Base-by-base conservation (phyloP, 2,888 invertebrate species). In the Thymelicus acteon region DNA sequence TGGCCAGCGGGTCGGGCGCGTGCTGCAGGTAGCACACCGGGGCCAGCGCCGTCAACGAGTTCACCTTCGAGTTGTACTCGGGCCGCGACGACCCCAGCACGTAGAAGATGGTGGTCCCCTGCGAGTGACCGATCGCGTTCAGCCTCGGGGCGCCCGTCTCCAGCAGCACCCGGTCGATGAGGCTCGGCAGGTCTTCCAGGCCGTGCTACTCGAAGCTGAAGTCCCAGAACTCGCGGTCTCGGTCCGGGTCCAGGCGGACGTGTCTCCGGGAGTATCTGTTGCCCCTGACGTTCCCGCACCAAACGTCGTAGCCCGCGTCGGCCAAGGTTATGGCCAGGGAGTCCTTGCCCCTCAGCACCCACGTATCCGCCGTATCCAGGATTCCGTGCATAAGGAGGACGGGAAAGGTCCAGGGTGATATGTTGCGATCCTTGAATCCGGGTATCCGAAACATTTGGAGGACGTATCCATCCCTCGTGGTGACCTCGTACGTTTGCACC, bases 181-280 rank as follows among this genome's bases (percentile, higher is more conserved):
- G 95, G 0, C 96, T 95, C 0, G 97, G 95, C 3, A 97, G 75
- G 81, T 97, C 97, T 75, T 94, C 93, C 15, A 85, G 76, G 0
- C 96, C 97, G 83, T 96, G 95, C 80, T 97, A 96, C 80, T 97
- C 95, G 90, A 94, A 95, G 73, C 95, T 95, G 77, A 92, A 95
- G 49, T 90, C 73, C 95, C 95, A 95, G 75, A 84, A 95, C 2
- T 10, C 15, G 1, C 76, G 66, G 24, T 75, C 71, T 57, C 94
- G 87, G 44, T 85, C 78, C 0, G 90, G 82, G 62, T 89, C 73
- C 83, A 89, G 75, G 0, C 80, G 82, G 0, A 77, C 74, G 78
- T 96, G 96, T n/a, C 85, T 85, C 47, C 90, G 85, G 2, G 95
- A 93, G 79, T 95, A 95, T 10, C 86, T 89, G 77, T 95, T 96